A percentile compares a stretch with the other conserved stretches of the same genome.
These are phyloP conservation scores for Sisyra nigra DNA, from an alignment of 2,888 invertebrate genomes.

Conservation along the genomic window DNA sequence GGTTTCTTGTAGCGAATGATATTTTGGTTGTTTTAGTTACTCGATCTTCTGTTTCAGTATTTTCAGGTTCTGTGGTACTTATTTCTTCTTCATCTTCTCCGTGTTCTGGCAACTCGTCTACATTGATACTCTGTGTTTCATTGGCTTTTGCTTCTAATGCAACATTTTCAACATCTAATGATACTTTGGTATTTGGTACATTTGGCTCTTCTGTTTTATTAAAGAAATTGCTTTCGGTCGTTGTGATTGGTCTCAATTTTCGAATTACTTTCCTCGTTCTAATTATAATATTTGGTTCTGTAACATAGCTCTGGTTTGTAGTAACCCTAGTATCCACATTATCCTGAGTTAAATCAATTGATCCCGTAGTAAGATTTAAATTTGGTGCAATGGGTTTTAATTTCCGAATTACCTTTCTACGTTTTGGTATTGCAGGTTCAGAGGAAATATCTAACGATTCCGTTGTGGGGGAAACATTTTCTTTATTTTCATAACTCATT, in stretches of 20 bases:
- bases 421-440: conserved; percentile 3
- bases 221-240: conserved; percentile 7
- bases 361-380: conserved; percentile 4
- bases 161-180: conserved; percentile 3
- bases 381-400: conserved; percentile 9
- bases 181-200: conserved; percentile 2
- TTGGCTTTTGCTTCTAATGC: conserved; percentile 4
- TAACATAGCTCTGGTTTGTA: conserved; percentile 6
- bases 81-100: conserved; percentile 1
- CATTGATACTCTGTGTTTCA: conserved; percentile 1
- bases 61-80: conserved; percentile 5
- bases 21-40: background rate
- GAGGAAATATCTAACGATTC: background rate
- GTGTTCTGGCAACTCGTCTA: background rate
- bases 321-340: conserved; percentile 6
- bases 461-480: background rate
- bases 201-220: conserved; percentile 1
- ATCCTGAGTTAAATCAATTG: conserved; percentile 1
- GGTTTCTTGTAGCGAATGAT: background rate
- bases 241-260: conserved; percentile 18
- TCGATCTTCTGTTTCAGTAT: conserved; percentile 3
- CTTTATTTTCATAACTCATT: no score
- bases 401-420: conserved; percentile 10
- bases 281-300: conserved; percentile 18
- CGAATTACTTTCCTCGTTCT: conserved; percentile 23